Evolutionary conservation across 1,140 invertebrate species (phyloP), one percentile per base, ranked within the genome.

Genomic region (Saccostrea echinata): DNA sequence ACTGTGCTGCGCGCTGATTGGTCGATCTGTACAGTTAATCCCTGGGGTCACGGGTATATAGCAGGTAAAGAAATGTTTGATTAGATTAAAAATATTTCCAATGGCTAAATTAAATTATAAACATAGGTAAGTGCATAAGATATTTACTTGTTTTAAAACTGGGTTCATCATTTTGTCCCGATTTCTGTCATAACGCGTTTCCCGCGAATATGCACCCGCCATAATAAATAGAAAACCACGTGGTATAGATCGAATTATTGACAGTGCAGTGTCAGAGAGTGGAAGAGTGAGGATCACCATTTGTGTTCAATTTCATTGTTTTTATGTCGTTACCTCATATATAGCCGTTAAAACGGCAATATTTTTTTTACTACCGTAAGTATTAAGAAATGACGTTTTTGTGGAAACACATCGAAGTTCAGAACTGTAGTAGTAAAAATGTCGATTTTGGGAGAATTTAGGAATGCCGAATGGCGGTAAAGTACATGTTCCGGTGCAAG

Each of bases 191-290:
- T 61, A 61, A 84, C 83, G 52, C 43, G 83, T 84, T 84, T 84
- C 83, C 83, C 83, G 83, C 83, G 83, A 84, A 84, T 76, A 84
- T 84, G 83, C 55, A 57, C 30, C 81, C 43, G 55, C 52, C 83
- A 84, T 84, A 84, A 84, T 61, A 84, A 84, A 24, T 30, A 33
- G n/a, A 84, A 84, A 27, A 84, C 83, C 83, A 84, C 83, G 83
- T 84, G 83, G 83, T 84, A 57, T 61, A 61, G 35, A 83, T 51
- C 51, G 4, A 52, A 13, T 4, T 51, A 83, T 83, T 83, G 68
- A 76, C 81, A 83, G 81, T 83, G 81, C 12, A 27, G 35, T 24
- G 35, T 52, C n/a, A 21, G 35, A 30, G 71, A 30, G 27, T 80
- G 71, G n/a, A 12, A n/a, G 27, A 3, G 71, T 16, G 9, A 80